phyloP scores from a whole-genome alignment of 2,113 vertebrate species.

The Diadophis punctatus region DNA sequence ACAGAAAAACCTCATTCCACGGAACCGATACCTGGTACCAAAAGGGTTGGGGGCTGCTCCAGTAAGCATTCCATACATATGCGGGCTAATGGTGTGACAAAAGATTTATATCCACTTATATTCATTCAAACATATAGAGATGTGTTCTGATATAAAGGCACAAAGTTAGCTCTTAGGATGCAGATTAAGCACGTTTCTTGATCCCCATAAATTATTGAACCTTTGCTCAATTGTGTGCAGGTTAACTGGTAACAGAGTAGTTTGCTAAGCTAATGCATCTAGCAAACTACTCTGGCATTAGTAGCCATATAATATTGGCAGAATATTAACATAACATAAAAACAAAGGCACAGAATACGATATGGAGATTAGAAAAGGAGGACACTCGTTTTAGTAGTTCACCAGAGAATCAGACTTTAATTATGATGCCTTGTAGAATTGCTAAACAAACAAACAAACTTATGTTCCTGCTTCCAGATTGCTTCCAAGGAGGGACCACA shows the following conservation, averaged over 20 bases:
- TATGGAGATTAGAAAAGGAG: slow-evolving; percentile 70
- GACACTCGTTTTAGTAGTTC: slow-evolving; percentile 61
- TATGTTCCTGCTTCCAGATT: slow-evolving; percentile 57
- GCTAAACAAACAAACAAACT: slow-evolving; percentile 60
- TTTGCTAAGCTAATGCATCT: slow-evolving; percentile 62
- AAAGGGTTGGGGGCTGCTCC: background rate
- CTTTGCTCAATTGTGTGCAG: slow-evolving; percentile 59
- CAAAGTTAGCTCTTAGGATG: background rate
- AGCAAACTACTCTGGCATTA: slow-evolving; percentile 69
- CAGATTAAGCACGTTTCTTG: background rate
- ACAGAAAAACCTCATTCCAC: background rate
- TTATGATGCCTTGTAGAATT: slow-evolving; percentile 60
- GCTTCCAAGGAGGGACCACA: slow-evolving; percentile 43
- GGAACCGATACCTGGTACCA: background rate
- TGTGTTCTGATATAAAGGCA: background rate
- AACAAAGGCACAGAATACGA: slow-evolving; percentile 64
- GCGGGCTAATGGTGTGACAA: background rate
- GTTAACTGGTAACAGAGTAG: slow-evolving; percentile 62
- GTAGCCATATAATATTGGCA: slow-evolving; percentile 50
- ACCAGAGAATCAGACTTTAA: slow-evolving; percentile 60
- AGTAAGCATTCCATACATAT: background rate
- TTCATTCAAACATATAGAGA: background rate
- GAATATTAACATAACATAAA: slow-evolving; percentile 72
- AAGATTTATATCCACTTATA: background rate
- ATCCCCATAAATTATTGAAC: slow-evolving; percentile 40